These are phyloP conservation scores for Piaya cayana DNA, from an alignment of 2,113 vertebrate genomes.

Conservation along the genomic window DNA sequence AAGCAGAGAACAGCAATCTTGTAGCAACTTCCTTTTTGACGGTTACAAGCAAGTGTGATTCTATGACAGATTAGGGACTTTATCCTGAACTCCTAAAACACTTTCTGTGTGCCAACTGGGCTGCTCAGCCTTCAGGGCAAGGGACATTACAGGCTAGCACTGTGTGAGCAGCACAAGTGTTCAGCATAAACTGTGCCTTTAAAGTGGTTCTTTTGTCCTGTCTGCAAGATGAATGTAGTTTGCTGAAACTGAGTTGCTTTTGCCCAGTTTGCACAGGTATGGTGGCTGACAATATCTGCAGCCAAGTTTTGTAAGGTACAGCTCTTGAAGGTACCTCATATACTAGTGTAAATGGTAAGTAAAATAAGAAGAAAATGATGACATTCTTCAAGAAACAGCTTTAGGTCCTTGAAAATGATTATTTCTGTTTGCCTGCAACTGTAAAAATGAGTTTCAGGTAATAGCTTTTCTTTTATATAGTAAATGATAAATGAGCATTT, in stretches of 20 bases:
- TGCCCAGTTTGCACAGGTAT: neutral
- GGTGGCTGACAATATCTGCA: slow-evolving; percentile 48
- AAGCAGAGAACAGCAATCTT: neutral
- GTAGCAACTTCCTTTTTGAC: neutral
- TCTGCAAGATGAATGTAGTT: slow-evolving; percentile 53
- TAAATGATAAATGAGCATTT: slow-evolving; percentile 80
- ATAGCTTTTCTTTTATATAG: slow-evolving; percentile 84
- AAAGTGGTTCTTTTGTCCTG: slow-evolving; percentile 36
- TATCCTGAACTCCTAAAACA: neutral
- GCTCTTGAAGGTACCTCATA: slow-evolving; percentile 70
- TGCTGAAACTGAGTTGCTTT: slow-evolving; percentile 31
- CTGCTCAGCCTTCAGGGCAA: neutral
- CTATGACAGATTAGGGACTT: neutral
- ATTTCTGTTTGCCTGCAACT: slow-evolving; percentile 80
- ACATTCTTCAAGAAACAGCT: slow-evolving; percentile 82
- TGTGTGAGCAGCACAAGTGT: neutral
- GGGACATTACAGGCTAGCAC: neutral
- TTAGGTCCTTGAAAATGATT: slow-evolving; percentile 83
- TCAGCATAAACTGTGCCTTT: neutral
- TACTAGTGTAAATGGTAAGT: slow-evolving; percentile 75
- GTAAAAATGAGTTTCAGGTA: slow-evolving; percentile 82
- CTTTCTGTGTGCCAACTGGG: neutral
- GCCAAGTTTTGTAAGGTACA: slow-evolving; percentile 47
- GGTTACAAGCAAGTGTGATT: neutral
- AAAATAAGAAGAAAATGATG: slow-evolving; percentile 81